Conservation (phyloP, 2,797 vertebrate species). For the Anolis apletophallus region DNA sequence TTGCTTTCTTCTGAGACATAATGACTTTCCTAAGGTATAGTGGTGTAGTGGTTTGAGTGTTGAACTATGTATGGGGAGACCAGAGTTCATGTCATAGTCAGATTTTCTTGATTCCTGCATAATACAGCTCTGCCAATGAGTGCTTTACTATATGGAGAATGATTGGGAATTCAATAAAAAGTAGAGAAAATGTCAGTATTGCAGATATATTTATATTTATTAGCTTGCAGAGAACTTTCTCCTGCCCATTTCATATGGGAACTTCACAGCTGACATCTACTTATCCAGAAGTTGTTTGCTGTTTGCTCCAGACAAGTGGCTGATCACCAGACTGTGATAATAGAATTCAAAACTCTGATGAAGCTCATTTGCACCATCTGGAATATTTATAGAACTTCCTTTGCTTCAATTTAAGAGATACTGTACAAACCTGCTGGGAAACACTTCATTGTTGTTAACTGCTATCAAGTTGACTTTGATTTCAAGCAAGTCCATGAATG, state of each 20-base stretch:
- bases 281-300: conserved; percentile 15
- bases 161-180: no score
- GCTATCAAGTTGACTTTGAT: no score
- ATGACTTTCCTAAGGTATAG: no score
- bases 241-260: not conserved
- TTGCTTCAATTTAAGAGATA: conserved; percentile 13
- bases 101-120: not conserved
- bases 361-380: conserved; percentile 12
- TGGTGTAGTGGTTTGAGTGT: no score
- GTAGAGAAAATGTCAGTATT: no score
- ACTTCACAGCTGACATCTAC: conserved; percentile 22
- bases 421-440: not conserved
- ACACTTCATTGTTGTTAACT: not conserved
- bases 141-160: not conserved
- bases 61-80: no score
- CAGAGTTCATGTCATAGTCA: not conserved
- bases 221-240: not conserved
- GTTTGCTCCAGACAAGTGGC: conserved; percentile 15
- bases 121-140: not conserved
- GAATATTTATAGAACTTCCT: conserved; percentile 25
- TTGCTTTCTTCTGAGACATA: no score
- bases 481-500: no score
- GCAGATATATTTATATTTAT: no score
- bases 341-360: not conserved
- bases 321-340: not conserved